phyloP scores from a whole-genome alignment of 2,797 vertebrate species.

The Syndactyla subalaris region DNA sequence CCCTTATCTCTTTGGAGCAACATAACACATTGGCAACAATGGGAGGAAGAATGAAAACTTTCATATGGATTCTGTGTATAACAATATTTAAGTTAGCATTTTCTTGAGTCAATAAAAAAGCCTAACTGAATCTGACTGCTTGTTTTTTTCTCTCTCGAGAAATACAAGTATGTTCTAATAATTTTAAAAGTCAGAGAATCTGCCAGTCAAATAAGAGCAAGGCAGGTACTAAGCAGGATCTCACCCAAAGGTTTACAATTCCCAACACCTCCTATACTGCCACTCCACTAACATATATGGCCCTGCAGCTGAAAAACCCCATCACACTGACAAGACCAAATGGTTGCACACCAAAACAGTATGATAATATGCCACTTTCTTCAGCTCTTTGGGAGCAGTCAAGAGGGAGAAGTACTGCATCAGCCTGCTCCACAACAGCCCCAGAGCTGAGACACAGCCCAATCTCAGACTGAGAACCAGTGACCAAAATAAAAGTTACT shows the following conservation, averaged over 20 bases:
- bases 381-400: not conserved
- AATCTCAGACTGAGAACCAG: not conserved
- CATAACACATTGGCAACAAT: accelerated
- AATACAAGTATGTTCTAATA: not conserved
- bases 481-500: not conserved
- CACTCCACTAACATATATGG: not conserved
- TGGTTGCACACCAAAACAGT: not conserved
- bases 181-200: not conserved
- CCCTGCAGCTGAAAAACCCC: not conserved
- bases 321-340: not conserved
- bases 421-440: not conserved
- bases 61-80: not conserved
- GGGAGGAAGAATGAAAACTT: not conserved
- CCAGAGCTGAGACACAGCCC: not conserved
- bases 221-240: not conserved
- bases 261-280: not conserved
- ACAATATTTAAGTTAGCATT: not conserved
- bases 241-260: not conserved
- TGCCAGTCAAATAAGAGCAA: not conserved
- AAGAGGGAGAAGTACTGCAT: not conserved
- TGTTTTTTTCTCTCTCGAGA: not conserved
- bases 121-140: not conserved
- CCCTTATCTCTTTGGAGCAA: not conserved
- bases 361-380: not conserved
- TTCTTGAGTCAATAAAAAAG: not conserved